Conservation (phyloP, 1,140 invertebrate species). For the Helicoverpa zea region DNA sequence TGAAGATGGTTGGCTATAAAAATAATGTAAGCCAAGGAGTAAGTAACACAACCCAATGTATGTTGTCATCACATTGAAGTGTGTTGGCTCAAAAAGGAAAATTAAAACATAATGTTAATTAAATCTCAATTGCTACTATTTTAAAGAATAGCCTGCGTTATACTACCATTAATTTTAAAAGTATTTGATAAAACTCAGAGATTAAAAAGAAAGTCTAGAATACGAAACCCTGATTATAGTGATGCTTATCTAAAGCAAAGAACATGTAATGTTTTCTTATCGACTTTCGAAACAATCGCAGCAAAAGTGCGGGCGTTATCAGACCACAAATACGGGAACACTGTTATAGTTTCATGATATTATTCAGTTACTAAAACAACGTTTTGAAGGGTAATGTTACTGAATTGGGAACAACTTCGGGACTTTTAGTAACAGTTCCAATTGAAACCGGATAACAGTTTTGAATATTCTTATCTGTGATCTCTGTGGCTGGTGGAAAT, state of each 20-base stretch:
- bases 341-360: conserved; percentile 22
- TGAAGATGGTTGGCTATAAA: no score
- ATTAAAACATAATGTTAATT: no score
- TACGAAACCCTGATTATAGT: background rate
- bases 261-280: background rate
- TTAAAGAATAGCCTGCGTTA: no score
- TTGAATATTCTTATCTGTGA: conserved; percentile 7
- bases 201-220: no score
- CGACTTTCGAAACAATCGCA: background rate
- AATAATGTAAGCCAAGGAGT: no score
- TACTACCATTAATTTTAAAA: no score
- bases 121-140: no score
- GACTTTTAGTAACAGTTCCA: conserved; percentile 22
- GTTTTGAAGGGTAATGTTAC: background rate
- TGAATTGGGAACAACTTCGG: background rate
- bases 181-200: no score
- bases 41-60: no score
- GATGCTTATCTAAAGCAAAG: background rate
- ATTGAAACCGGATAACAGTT: conserved; percentile 9
- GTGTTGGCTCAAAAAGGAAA: no score
- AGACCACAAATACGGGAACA: background rate
- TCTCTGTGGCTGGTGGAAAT: background rate
- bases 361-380: conserved; percentile 28
- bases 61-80: no score
- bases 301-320: conserved; percentile 8